Evolutionary conservation across 2,888 invertebrate species (phyloP), one percentile per base, ranked within the genome.

Genomic region (Caenorhabditis wallacei): DNA sequence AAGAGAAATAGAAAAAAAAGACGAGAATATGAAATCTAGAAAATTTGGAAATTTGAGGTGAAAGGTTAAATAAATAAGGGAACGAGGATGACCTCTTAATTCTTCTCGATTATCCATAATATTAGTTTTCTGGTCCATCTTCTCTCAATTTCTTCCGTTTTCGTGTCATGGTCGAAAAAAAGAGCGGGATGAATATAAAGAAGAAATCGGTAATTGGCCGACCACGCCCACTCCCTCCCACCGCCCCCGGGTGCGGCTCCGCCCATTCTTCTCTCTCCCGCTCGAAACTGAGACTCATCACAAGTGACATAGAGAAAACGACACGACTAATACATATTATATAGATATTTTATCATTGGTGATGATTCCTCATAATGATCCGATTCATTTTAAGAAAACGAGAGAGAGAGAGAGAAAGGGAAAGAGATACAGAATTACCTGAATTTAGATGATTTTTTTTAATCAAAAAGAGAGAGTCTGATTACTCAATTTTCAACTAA

Each of bases 271-370:
- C 68, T 22, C 46, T 35, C 48, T 64, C 56, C 57, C 74, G 68
- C 56, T 72, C 72, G 72, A 72, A 72, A 72, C 72, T 80, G 80
- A 80, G 80, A 80, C 66, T 80, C 80, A 80, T 80, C 72, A 72
- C 72, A 53, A 68, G 59, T 80, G 80, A 72, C 80, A 80, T 43
- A 30, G 48, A 35, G 64, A 37, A 20, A 48, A 56, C n/a, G 57
- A 48, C 30, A 54, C 53, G 61, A 69, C 76, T 53, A 68, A 76
- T 76, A 75, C 59, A 75, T 75, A 66, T 59, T 35, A 16, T 35
- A 30, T 59, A 30, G 3, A 30, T 30, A 76, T 76, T 61, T 69
- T 59, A 66, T 76, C 66, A 76, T n/a, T 68, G 57, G 69, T 66
- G 26, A 64, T 54, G 37, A 56, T 54, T n/a, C 43, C 56, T 68